Percentiles rank a stretch among this genome's conserved stretches.
phyloP scores from a whole-genome alignment of 2,797 vertebrate species.

The Eidolon dupreanum region DNA sequence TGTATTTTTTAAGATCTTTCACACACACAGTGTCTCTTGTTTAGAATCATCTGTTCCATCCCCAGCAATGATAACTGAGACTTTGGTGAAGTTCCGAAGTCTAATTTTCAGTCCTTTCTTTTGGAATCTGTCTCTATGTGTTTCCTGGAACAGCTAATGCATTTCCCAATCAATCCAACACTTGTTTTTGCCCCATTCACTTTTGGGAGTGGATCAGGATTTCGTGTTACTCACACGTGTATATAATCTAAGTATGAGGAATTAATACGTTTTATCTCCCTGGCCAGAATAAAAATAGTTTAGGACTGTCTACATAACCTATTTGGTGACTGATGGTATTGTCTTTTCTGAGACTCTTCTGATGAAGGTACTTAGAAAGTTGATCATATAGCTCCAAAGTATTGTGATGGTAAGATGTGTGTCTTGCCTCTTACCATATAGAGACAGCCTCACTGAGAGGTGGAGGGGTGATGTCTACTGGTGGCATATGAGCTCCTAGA shows the following conservation, averaged over 20 bases:
- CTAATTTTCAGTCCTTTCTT: not conserved
- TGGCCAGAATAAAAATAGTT: not conserved
- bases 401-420: accelerated
- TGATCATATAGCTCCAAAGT: not conserved
- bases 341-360: not conserved
- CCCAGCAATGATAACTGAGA: not conserved
- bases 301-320: not conserved
- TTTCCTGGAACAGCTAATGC: not conserved
- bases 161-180: not conserved
- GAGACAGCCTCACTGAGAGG: not conserved
- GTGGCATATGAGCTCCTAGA: not conserved
- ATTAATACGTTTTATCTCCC: not conserved
- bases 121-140: not conserved
- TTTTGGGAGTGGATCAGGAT: not conserved
- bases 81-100: not conserved
- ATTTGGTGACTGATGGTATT: not conserved
- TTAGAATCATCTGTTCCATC: not conserved
- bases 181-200: not conserved
- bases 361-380: not conserved
- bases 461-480: not conserved
- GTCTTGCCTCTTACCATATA: accelerated
- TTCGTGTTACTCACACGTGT: not conserved
- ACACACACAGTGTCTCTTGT: not conserved
- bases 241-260: not conserved
- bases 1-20: not conserved